A percentile compares a stretch with the other conserved stretches of the same genome.
These are phyloP conservation scores for Phalacrocorax aristotelis DNA, from an alignment of 2,113 vertebrate species.

Conservation along the genomic window DNA sequence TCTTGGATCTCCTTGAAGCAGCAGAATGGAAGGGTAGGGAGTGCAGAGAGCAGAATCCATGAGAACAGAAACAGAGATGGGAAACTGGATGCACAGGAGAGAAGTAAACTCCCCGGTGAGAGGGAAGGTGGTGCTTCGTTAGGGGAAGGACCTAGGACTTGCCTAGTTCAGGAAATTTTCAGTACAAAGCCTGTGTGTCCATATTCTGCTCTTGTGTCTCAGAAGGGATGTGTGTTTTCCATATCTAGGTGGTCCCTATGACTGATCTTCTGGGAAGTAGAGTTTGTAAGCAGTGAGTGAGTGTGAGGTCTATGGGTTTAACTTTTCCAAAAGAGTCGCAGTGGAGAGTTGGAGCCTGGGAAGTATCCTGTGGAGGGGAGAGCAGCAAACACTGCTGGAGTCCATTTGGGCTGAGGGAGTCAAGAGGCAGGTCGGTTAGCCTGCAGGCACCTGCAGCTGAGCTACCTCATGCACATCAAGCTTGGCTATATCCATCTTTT, in stretches of 20 bases:
- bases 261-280: neutral
- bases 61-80: neutral
- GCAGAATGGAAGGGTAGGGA: neutral
- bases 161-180: neutral
- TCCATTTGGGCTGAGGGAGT: neutral
- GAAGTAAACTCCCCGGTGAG: neutral
- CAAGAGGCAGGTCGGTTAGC: neutral
- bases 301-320: neutral
- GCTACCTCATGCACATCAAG: rapidly evolving
- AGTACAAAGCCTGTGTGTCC: neutral
- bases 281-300: neutral
- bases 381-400: neutral
- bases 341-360: neutral
- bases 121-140: neutral
- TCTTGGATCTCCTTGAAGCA: neutral
- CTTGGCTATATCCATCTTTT: neutral
- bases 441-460: neutral
- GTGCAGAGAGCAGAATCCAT: neutral
- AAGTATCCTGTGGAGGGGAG: neutral
- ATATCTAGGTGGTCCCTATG: rapidly evolving
- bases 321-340: neutral
- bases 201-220: neutral
- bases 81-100: neutral
- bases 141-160: neutral
- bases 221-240: neutral